Conservation (phyloP, 2,113 vertebrate species). For the Mesocricetus auratus region DNA sequence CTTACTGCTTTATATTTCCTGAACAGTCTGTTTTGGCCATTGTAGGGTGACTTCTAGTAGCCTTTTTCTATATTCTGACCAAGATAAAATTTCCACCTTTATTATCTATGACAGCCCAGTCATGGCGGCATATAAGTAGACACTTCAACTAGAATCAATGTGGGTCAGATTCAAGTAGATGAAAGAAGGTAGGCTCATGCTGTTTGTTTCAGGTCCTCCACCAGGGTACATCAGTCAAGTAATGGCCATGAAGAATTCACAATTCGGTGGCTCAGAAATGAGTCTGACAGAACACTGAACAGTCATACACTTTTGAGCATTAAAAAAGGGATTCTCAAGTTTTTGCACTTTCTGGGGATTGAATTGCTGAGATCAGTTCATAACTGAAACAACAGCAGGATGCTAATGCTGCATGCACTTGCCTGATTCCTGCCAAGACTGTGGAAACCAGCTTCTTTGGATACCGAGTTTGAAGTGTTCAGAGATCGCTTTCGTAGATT, state of each 20-base stretch:
- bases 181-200: not conserved
- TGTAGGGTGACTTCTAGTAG: not conserved
- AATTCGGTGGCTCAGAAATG: not conserved
- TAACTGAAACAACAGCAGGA: slow-evolving; percentile 5
- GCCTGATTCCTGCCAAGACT: not conserved
- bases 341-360: not conserved
- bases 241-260: not conserved
- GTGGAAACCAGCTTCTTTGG: not conserved
- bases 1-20: slow-evolving; percentile 22
- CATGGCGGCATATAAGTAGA: not conserved
- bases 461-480: not conserved
- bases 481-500: not conserved
- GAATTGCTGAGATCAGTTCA: not conserved
- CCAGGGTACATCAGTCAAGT: not conserved
- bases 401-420: not conserved
- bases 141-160: not conserved
- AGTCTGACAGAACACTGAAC: not conserved
- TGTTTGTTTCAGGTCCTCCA: not conserved
- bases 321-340: not conserved
- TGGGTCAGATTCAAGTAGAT: not conserved
- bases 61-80: not conserved
- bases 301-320: not conserved
- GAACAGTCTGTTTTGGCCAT: not conserved
- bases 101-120: not conserved
- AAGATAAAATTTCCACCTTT: not conserved